A percentile compares a stretch with the other conserved stretches of the same genome.
Evolutionary conservation across 2,797 vertebrate genomes (phyloP).

Genomic region (Cynodonichthys magdalenae): DNA sequence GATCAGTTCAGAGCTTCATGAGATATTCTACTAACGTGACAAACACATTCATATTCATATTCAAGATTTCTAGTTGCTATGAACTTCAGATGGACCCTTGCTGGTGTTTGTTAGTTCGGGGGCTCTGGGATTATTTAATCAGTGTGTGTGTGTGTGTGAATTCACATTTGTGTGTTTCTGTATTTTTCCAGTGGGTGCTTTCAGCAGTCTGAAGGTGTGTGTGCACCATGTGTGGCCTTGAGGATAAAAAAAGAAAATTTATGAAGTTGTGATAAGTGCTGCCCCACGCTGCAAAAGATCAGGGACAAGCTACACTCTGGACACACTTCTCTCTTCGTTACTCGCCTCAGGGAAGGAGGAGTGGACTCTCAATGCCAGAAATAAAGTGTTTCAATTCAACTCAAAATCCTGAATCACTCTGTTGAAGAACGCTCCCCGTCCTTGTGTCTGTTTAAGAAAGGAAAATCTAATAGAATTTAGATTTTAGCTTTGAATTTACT

Average conservation of each 20-base stretch:
- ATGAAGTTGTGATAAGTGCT: constrained; percentile 38
- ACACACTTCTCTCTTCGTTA: constrained; percentile 12
- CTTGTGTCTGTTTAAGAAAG: constrained; percentile 11
- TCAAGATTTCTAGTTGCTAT: too few relatives aligned
- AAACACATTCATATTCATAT: too few relatives aligned
- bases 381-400: constrained; percentile 44
- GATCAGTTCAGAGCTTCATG: too few relatives aligned
- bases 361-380: constrained; percentile 20
- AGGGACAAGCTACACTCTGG: constrained; percentile 38
- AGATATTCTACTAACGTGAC: too few relatives aligned
- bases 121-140: not conserved
- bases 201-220: not conserved
- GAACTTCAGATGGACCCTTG: not conserved
- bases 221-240: constrained; percentile 45
- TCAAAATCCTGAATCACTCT: constrained; percentile 32
- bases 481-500: constrained; percentile 1
- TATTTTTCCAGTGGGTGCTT: constrained; percentile 6
- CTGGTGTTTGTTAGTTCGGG: not conserved
- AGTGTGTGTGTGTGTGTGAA: constrained; percentile 3
- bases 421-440: constrained; percentile 7
- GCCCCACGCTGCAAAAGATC: constrained; percentile 36
- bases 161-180: not conserved
- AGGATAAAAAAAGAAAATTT: constrained; percentile 38
- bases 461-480: constrained; percentile 10
- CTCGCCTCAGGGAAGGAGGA: constrained; percentile 40